Percentiles rank a stretch among this genome's conserved stretches.
These are phyloP conservation scores for Protobothrops mucrosquamatus DNA, from an alignment of 2,113 vertebrate genomes.

Conservation along the genomic window DNA sequence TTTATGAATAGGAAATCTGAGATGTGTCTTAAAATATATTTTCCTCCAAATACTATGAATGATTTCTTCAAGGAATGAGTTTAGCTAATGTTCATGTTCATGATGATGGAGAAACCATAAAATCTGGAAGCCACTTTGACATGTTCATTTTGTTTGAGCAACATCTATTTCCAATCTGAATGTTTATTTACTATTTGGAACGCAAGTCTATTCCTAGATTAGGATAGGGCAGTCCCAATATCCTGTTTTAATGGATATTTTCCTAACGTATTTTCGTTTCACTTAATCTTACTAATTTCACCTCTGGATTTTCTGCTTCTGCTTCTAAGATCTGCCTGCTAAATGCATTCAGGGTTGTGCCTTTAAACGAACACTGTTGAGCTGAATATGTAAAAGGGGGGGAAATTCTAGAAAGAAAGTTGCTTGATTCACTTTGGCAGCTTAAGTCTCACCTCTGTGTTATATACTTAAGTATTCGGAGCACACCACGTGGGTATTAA, in stretches of 20 bases:
- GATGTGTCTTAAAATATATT: constrained; percentile 4
- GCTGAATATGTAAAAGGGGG: constrained; percentile 17
- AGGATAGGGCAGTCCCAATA: constrained; percentile 45
- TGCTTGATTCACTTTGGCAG: not conserved
- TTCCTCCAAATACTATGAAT: constrained; percentile 27
- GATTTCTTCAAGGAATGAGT: constrained; percentile 25
- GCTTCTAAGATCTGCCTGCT: constrained; percentile 22
- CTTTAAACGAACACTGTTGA: constrained; percentile 25
- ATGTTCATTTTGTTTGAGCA: constrained; percentile 34
- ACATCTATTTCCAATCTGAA: constrained; percentile 35
- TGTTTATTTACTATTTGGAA: constrained; percentile 56
- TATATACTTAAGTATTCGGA: not conserved
- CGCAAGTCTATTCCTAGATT: constrained; percentile 58
- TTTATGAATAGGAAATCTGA: constrained; percentile 32
- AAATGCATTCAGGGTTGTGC: constrained; percentile 13
- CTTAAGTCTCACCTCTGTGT: not conserved
- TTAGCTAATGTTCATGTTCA: constrained; percentile 37
- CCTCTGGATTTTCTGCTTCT: constrained; percentile 42
- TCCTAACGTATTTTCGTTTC: constrained; percentile 41
- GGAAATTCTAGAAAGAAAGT: constrained; percentile 5
- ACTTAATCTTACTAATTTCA: constrained; percentile 40
- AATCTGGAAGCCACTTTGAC: not conserved
- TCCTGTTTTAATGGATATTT: constrained; percentile 39
- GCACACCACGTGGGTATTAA: not conserved
- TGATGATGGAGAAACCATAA: constrained; percentile 41